Evolutionary conservation across 2,888 invertebrate species (phyloP).

Genomic region (Troides oblongomaculatus): DNA sequence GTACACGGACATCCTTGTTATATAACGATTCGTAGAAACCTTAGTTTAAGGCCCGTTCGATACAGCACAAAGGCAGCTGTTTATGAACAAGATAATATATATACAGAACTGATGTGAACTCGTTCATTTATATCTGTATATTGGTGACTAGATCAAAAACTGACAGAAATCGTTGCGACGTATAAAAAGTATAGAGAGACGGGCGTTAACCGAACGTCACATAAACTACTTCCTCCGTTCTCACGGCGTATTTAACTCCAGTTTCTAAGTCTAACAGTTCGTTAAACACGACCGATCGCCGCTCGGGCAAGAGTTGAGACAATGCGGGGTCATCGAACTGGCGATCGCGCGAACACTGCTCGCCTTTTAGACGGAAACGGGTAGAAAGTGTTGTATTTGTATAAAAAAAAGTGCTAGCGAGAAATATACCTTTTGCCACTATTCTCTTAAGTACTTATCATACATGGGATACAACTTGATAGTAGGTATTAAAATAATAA

Average conservation of each 20-base stretch:
- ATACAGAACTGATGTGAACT: not conserved
- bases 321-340: conserved; percentile 43
- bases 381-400: conserved; percentile 26
- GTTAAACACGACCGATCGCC: conserved; percentile 33
- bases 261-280: conserved; percentile 36
- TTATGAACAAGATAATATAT: no score
- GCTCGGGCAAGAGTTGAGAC: conserved; percentile 35
- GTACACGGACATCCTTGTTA: no score
- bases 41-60: no score
- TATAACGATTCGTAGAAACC: no score
- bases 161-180: conserved; percentile 8
- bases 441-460: not conserved
- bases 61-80: no score
- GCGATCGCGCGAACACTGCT: conserved; percentile 33
- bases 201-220: conserved; percentile 23
- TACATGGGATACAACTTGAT: not conserved
- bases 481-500: no score
- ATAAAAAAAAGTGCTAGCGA: conserved; percentile 13
- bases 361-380: conserved; percentile 24
- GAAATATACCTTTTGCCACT: not conserved
- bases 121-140: not conserved
- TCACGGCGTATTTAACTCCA: conserved; percentile 33
- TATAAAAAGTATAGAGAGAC: conserved; percentile 13
- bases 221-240: conserved; percentile 32
- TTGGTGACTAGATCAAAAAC: not conserved